Evolutionary conservation across 2,888 invertebrate species (phyloP), one percentile per base, ranked within the genome.

Genomic region (Abscondita cerata): DNA sequence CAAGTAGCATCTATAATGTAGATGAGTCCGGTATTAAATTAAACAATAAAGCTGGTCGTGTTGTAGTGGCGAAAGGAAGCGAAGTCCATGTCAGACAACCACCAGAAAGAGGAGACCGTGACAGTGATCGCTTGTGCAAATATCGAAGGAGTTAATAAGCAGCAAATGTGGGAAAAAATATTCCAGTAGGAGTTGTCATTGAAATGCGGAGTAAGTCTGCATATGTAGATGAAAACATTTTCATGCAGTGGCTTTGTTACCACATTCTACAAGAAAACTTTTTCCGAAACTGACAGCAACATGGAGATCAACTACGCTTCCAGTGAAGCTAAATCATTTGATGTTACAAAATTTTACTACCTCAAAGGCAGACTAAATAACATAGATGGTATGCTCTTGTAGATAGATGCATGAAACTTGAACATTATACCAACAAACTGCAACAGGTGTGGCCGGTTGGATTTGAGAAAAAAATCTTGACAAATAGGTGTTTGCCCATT

Each of bases 1-100:
- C 70, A 15, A 46, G 51, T 19, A 53, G 50, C 19, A 66, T 72
- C 40, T 70, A 58, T 55, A 68, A 71, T 58, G 59, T 69, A 52
- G 69, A 68, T 51, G 70, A 71, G 40, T 59, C 61, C n/a, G 68
- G 70, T 44, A 25, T 71, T 15, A 66, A 69, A 59, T 33, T 71
- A 15, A 70, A 66, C 41, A 70, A 67, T 59, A 65, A 65, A 54
- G 56, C 67, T 50, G 63, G 62, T 13, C 55, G 67, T 54, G 65
- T 69, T 8, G 4, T 69, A 16, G 61, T 69, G 9, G 52, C 33
- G 12, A 68, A 70, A 64, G 65, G 67, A 52, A 47, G 66, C 65
- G 36, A 31, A 31, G 31, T 31, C 31, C 31, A 31, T 31, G 5
- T 31, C 31, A 31, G 31, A 31, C 31, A 31, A 31, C 9, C 5